These are phyloP conservation scores for Mungos mungo DNA, from an alignment of 2,113 vertebrate genomes.

Conservation along the genomic window DNA sequence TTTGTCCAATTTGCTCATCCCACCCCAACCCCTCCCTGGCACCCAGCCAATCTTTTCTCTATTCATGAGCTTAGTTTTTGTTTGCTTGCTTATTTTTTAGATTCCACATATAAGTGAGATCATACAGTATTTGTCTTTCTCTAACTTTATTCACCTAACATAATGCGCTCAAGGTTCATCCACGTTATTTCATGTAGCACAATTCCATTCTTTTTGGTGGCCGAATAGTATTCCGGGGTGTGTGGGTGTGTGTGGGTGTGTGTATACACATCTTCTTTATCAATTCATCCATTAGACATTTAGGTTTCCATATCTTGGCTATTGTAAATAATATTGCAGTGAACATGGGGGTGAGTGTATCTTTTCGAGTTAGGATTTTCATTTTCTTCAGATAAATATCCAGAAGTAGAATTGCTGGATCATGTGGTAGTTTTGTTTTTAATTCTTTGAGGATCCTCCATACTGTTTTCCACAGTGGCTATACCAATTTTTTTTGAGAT, in stretches of 20 bases:
- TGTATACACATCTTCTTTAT: background rate
- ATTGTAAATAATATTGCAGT: background rate
- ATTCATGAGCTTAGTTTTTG: too few species aligned
- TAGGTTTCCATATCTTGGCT: background rate
- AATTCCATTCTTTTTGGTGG: background rate
- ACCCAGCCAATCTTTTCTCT: background rate
- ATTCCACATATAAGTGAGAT: too few species aligned
- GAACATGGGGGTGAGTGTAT: background rate
- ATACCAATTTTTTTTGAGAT: background rate
- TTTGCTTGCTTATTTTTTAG: too few species aligned
- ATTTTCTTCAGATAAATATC: background rate
- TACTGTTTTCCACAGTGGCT: background rate
- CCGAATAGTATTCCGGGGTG: background rate
- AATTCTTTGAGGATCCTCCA: background rate
- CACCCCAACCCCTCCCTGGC: background rate
- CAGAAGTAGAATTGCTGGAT: background rate
- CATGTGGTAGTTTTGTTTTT: background rate
- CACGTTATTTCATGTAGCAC: background rate
- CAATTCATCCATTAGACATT: background rate
- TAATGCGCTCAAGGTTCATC: too few species aligned
- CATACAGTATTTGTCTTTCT: too few species aligned
- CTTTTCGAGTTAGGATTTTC: background rate
- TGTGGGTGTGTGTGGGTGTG: background rate
- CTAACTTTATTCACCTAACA: too few species aligned
- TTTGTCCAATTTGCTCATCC: background rate